Percentiles rank a stretch among this genome's conserved stretches.
These are phyloP conservation scores for Strix aluco DNA, from an alignment of 2,113 vertebrate genomes.

Conservation along the genomic window DNA sequence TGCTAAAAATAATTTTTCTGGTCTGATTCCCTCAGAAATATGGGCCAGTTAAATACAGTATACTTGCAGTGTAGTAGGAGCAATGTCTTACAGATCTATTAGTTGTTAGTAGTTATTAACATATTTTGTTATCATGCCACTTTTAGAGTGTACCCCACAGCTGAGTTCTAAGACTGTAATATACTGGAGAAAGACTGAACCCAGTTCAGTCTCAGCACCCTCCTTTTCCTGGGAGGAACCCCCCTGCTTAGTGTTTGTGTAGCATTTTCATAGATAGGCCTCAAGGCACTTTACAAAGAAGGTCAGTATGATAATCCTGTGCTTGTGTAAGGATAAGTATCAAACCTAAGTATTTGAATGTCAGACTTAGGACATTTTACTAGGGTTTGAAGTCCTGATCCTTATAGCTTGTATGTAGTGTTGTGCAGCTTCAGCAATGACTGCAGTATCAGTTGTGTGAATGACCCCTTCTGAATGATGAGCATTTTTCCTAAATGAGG, in stretches of 20 bases:
- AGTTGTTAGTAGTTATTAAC: neutral
- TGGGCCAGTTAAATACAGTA: neutral
- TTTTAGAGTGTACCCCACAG: neutral
- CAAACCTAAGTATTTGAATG: neutral
- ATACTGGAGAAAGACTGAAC: neutral
- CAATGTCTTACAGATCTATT: neutral
- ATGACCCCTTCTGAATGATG: neutral
- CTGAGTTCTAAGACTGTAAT: neutral
- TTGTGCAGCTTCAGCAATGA: neutral
- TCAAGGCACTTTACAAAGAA: neutral
- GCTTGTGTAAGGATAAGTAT: neutral
- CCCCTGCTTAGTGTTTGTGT: neutral
- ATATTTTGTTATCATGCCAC: neutral
- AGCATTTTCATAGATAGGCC: neutral
- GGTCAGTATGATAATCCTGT: neutral
- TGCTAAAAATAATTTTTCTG: slow-evolving; percentile 46
- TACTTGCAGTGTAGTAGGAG: neutral
- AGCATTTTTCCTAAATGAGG: neutral
- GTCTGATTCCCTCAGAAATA: neutral
- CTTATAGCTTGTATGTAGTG: neutral
- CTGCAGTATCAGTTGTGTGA: neutral
- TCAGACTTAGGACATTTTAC: neutral
- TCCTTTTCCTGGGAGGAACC: neutral
- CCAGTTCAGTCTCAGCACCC: neutral
- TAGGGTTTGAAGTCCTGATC: neutral